phyloP scores from a whole-genome alignment of 1,140 invertebrate genomes.

The Bombyx mori region DNA sequence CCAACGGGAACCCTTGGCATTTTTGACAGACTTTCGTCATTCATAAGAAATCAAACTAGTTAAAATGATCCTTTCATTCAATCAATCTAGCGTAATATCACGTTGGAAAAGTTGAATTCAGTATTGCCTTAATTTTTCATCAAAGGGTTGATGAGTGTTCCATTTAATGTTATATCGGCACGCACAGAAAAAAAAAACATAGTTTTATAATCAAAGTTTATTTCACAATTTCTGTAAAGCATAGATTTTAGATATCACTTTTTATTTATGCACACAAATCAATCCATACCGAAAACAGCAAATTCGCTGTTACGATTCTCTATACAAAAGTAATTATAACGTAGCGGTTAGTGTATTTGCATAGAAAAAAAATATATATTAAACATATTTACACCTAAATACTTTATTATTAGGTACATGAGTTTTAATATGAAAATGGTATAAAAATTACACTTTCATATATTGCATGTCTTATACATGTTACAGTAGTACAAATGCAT shows the following conservation, averaged over 20 bases:
- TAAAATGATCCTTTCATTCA: no score
- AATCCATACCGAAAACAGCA: slow-evolving; percentile 57
- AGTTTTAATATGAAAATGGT: slow-evolving; percentile 69
- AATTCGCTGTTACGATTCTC: slow-evolving; percentile 50
- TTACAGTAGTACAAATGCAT: slow-evolving; percentile 64
- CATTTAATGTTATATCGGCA: background rate
- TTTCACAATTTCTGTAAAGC: slow-evolving; percentile 70
- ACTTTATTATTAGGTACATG: slow-evolving; percentile 64
- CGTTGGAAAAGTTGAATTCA: no score
- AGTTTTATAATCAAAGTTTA: slow-evolving; percentile 61
- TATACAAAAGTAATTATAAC: slow-evolving; percentile 66
- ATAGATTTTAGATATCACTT: slow-evolving; percentile 71
- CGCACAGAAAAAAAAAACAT: slow-evolving; percentile 18
- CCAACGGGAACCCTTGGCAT: no score
- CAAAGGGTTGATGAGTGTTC: no score
- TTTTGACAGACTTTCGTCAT: no score
- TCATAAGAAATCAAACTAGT: no score
- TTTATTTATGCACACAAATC: slow-evolving; percentile 67
- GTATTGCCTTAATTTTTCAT: no score
- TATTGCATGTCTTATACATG: slow-evolving; percentile 46
- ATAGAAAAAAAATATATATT: slow-evolving; percentile 63
- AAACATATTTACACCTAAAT: slow-evolving; percentile 68
- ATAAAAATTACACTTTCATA: slow-evolving; percentile 70
- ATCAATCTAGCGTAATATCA: no score
- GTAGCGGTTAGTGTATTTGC: slow-evolving; percentile 63